A percentile compares a stretch with the other conserved stretches of the same genome.
phyloP scores from a whole-genome alignment of 2,113 vertebrate genomes.

The Picathartes gymnocephalus region DNA sequence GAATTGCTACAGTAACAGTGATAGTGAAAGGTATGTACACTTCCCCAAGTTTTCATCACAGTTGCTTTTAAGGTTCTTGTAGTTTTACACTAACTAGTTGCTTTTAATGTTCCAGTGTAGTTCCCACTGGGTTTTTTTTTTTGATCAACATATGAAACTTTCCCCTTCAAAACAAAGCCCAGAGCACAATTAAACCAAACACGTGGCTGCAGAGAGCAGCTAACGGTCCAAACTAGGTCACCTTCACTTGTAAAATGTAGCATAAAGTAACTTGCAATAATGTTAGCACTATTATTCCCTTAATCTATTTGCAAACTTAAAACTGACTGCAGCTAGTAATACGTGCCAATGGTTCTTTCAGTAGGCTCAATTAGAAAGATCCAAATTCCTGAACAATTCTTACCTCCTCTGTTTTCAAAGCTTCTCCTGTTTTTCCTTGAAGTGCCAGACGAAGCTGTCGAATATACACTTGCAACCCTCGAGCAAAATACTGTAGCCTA shows the following conservation, averaged over 20 bases:
- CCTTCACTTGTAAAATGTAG: background rate
- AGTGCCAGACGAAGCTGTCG: conserved; percentile 93
- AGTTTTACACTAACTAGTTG: background rate
- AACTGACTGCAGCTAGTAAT: background rate
- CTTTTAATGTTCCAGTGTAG: background rate
- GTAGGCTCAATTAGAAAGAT: background rate
- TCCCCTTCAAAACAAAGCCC: background rate
- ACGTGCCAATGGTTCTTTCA: background rate
- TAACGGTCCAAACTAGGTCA: background rate
- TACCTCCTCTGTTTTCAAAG: conserved; percentile 98
- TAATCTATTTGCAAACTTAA: background rate
- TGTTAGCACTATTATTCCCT: background rate
- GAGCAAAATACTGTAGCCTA: conserved; percentile 97
- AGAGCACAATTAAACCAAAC: background rate
- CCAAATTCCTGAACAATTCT: background rate
- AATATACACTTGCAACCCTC: conserved; percentile 96
- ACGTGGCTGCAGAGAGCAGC: background rate
- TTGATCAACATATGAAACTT: background rate
- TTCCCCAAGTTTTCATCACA: background rate
- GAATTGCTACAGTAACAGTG: background rate
- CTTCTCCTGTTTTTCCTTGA: conserved; percentile 95
- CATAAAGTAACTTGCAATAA: background rate
- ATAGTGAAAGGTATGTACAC: background rate
- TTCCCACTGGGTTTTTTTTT: background rate
- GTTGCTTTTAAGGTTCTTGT: background rate